Conservation (phyloP, 2,113 vertebrate species). For the Rhodinocichla rosea region DNA sequence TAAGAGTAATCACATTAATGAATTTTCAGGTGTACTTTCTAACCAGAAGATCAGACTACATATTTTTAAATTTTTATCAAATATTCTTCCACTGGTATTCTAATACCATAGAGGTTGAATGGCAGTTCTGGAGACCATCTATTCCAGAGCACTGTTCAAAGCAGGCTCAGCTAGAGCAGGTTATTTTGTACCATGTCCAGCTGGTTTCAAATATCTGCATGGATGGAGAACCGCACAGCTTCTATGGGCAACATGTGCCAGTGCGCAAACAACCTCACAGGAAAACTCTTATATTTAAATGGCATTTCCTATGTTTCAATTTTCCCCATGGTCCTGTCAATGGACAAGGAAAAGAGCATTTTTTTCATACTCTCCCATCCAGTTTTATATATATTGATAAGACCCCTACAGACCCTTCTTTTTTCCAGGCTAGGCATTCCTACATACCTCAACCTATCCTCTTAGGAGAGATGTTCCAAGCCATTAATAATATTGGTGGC, state of each 20-base stretch:
- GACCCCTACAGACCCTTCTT: background rate
- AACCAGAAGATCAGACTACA: background rate
- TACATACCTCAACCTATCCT: background rate
- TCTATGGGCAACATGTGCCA: background rate
- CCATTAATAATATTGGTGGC: background rate
- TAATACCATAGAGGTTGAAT: background rate
- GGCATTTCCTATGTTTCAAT: background rate
- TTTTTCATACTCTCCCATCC: background rate
- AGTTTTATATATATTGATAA: background rate
- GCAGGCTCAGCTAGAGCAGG: background rate
- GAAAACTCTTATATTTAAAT: background rate
- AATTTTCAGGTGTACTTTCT: background rate
- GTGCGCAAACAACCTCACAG: background rate
- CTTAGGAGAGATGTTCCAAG: background rate
- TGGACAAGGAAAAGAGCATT: background rate
- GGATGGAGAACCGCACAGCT: background rate
- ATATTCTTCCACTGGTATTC: background rate
- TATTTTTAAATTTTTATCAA: background rate
- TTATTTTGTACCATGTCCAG: background rate
- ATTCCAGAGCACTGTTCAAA: background rate
- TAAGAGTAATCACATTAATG: background rate
- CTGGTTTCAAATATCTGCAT: background rate
- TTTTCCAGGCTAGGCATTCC: background rate
- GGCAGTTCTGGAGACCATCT: background rate
- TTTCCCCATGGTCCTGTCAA: background rate